Conservation (phyloP, 64 coral and sea anemone species). For the Pocillopora damicornis region DNA sequence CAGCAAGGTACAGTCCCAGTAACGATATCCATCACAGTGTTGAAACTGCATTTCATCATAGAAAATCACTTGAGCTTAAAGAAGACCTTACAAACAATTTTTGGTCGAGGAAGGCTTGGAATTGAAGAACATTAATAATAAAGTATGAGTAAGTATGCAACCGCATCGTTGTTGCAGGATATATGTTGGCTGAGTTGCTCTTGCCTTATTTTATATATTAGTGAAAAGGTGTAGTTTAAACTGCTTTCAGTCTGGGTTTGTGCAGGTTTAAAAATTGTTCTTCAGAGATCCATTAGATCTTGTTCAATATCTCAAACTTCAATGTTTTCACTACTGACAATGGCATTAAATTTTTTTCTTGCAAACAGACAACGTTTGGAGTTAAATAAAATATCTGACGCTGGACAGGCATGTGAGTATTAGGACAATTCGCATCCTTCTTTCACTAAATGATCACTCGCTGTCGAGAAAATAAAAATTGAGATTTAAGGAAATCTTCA, state of each 20-base stretch:
- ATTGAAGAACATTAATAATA: too few relatives aligned
- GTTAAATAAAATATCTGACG: background rate
- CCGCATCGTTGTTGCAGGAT: too few relatives aligned
- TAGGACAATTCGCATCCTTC: background rate
- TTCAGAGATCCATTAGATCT: too few relatives aligned
- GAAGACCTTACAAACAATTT: too few relatives aligned
- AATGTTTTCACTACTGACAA: background rate
- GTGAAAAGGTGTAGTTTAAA: too few relatives aligned
- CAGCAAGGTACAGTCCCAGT: slow-evolving; percentile 39
- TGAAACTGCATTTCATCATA: too few relatives aligned
- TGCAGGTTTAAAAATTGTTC: too few relatives aligned
- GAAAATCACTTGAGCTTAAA: background rate
- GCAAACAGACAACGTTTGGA: slow-evolving; percentile 5
- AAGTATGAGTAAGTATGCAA: too few relatives aligned
- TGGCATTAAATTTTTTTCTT: background rate
- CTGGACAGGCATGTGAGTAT: background rate
- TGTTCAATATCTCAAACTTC: background rate
- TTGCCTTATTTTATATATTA: too few relatives aligned
- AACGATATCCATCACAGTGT: background rate
- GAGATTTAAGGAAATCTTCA: background rate
- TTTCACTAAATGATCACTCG: background rate
- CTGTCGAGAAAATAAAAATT: background rate
- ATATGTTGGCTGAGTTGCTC: too few relatives aligned
- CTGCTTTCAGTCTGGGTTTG: too few relatives aligned
- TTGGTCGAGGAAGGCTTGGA: too few relatives aligned